Evolutionary conservation across 2,797 vertebrate genomes (phyloP).

Genomic region (Hozukius guyotensis): DNA sequence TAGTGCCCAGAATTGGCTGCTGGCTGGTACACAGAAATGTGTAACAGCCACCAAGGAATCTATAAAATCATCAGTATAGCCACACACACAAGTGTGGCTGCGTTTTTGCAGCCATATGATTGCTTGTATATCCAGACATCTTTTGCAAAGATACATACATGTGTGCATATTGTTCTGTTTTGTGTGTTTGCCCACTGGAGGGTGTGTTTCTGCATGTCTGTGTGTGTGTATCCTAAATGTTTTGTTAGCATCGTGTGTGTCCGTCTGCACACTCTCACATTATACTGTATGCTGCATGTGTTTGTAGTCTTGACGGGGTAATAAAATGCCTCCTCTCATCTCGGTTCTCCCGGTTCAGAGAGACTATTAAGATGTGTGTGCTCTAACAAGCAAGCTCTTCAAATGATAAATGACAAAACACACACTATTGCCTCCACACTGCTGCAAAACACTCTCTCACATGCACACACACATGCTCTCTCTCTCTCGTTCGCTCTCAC

Average conservation of each 20-base stretch:
- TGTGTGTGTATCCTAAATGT: not conserved
- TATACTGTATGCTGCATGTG: conserved; percentile 14
- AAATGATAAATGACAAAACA: conserved; percentile 71
- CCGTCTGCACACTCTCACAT: conserved; percentile 1
- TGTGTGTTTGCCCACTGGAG: not conserved
- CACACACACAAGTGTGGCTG: too few relatives aligned
- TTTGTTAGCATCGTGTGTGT: not conserved
- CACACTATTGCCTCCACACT: conserved; percentile 37
- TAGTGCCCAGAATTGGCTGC: not conserved
- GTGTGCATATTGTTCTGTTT: not conserved
- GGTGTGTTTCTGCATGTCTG: not conserved
- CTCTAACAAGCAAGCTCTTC: conserved; percentile 61
- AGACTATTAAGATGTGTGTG: conserved; percentile 60
- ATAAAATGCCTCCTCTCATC: conserved; percentile 63
- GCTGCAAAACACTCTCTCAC: conserved; percentile 40
- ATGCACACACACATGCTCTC: not conserved
- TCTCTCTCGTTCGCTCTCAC: not conserved
- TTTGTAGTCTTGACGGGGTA: conserved; percentile 36
- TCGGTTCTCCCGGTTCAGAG: conserved; percentile 49
- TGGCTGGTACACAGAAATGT: not conserved
- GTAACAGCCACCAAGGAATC: not conserved
- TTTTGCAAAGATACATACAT: not conserved
- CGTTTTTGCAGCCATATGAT: not conserved
- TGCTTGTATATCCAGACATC: not conserved
- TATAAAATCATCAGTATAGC: not conserved